phyloP scores from a whole-genome alignment of 2,797 vertebrate genomes.

The Urocyon cinereoargenteus region DNA sequence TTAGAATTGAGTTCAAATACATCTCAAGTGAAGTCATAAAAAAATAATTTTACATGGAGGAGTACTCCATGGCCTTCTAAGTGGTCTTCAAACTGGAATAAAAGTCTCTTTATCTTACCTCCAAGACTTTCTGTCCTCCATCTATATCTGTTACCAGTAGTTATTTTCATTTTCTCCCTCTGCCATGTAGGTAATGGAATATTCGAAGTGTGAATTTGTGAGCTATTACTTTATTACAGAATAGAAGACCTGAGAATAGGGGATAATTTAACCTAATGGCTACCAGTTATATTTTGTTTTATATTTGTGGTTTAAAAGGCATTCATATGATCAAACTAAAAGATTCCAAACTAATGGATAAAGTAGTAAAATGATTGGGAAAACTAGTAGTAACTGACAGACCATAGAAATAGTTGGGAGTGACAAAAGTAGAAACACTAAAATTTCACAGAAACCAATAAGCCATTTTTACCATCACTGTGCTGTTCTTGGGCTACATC shows the following conservation, averaged over 20 bases:
- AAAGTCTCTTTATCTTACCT: neutral
- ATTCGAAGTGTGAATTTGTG: neutral
- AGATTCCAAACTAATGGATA: neutral
- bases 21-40: neutral
- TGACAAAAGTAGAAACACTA: neutral
- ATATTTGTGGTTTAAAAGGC: conserved; percentile 7
- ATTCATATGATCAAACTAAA: neutral
- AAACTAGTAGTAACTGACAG: neutral
- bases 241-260: neutral
- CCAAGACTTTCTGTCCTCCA: neutral
- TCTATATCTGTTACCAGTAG: neutral
- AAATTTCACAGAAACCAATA: neutral
- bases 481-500: neutral
- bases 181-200: neutral
- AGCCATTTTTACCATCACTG: neutral
- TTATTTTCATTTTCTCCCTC: conserved; percentile 15
- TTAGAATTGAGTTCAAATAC: conserved; percentile 49
- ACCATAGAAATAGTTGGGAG: neutral
- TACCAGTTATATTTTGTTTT: conserved; percentile 25
- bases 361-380: neutral
- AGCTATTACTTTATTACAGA: neutral
- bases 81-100: neutral
- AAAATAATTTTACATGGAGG: neutral
- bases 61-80: neutral
- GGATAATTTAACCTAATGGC: conserved; percentile 11